Evolutionary conservation across 2,888 invertebrate genomes (phyloP).

Genomic region (Melanargia galathea): DNA sequence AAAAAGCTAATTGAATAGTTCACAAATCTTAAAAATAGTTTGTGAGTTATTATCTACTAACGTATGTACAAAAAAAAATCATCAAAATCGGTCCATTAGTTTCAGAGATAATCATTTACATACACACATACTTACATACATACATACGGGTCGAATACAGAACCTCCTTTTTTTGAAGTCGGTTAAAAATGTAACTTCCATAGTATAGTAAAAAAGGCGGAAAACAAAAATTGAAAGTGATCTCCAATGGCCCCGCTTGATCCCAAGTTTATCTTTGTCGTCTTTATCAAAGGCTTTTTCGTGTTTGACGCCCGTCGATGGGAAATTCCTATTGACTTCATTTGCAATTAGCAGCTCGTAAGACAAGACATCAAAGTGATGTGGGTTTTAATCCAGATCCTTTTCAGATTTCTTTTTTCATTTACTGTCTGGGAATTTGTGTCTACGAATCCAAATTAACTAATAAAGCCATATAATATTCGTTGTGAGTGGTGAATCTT

Average conservation of each 20-base stretch:
- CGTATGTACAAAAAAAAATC: no score
- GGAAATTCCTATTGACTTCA: slow-evolving; percentile 33
- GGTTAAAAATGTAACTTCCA: no score
- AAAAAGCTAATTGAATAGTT: no score
- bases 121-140: no score
- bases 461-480: background rate
- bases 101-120: no score
- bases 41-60: no score
- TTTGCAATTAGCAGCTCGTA: slow-evolving; percentile 35
- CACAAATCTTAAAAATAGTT: no score
- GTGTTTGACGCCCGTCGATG: slow-evolving; percentile 27
- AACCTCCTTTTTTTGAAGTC: no score
- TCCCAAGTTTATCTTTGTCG: slow-evolving; percentile 24
- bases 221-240: slow-evolving; percentile 7
- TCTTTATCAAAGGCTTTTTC: slow-evolving; percentile 35
- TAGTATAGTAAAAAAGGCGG: background rate
- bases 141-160: no score
- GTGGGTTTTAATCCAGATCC: slow-evolving; percentile 30
- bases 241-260: background rate
- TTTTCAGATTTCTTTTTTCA: slow-evolving; percentile 17
- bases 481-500: no score
- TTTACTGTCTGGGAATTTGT: slow-evolving; percentile 20
- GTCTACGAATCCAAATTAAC: slow-evolving; percentile 3
- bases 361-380: slow-evolving; percentile 36
- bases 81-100: no score